Evolutionary conservation across 2,888 invertebrate genomes (phyloP).

Genomic region (Deladenus siricidicola): DNA sequence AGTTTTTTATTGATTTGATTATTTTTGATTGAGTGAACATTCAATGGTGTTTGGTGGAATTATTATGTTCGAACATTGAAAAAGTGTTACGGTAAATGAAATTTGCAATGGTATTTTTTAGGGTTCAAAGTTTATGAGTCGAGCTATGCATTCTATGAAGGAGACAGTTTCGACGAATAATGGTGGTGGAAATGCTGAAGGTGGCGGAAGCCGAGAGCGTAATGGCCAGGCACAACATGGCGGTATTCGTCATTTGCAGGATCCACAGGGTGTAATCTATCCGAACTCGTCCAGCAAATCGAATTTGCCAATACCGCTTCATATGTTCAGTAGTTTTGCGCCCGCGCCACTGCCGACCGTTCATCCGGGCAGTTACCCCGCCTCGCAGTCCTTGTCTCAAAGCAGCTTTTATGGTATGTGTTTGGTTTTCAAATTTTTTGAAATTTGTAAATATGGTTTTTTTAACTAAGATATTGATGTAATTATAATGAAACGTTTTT

Average conservation of each 20-base stretch:
- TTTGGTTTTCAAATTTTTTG: too few relatives aligned
- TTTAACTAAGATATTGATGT: too few relatives aligned
- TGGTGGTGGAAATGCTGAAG: background rate
- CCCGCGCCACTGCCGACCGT: slow-evolving; percentile 12
- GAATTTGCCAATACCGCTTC: slow-evolving; percentile 76
- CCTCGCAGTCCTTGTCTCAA: background rate
- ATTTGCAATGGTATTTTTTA: too few relatives aligned
- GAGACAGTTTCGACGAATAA: slow-evolving; percentile 1
- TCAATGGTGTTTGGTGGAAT: too few relatives aligned
- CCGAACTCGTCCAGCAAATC: slow-evolving; percentile 10
- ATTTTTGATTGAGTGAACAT: background rate
- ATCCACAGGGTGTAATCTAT: slow-evolving; percentile 57
- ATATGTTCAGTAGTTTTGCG: slow-evolving; percentile 60
- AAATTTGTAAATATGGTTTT: too few relatives aligned
- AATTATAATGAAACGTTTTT: background rate
- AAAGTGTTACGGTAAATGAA: too few relatives aligned
- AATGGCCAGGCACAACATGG: too few relatives aligned
- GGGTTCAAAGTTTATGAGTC: slow-evolving; percentile 10
- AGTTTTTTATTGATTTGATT: background rate
- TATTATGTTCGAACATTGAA: too few relatives aligned
- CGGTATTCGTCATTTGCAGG: slow-evolving; percentile 1
- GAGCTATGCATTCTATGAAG: slow-evolving; percentile 7
- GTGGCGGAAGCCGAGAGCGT: too few relatives aligned
- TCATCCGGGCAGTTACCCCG: slow-evolving; percentile 5
- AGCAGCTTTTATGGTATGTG: background rate